A percentile compares a stretch with the other conserved stretches of the same genome.
Conservation (phyloP, 2,888 invertebrate genomes). For the Phyllotreta striolata region DNA sequence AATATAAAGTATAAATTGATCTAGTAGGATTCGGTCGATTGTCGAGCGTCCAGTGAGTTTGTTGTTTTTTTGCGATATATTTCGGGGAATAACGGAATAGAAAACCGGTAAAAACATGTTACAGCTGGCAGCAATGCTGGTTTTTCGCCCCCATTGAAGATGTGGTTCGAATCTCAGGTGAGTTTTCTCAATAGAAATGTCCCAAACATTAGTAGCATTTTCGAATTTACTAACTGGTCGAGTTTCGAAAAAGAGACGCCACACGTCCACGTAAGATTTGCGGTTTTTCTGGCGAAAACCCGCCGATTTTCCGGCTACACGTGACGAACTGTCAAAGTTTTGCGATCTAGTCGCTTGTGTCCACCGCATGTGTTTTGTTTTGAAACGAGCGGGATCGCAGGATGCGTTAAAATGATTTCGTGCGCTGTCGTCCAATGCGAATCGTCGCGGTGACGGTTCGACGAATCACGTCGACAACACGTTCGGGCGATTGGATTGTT, state of each 20-base stretch:
- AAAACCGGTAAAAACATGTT: slow-evolving; percentile 53
- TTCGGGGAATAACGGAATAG: too few relatives aligned
- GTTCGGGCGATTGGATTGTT: slow-evolving; percentile 56
- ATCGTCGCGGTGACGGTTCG: slow-evolving; percentile 33
- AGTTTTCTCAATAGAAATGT: slow-evolving; percentile 37
- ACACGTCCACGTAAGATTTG: slow-evolving; percentile 14
- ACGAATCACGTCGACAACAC: slow-evolving; percentile 40
- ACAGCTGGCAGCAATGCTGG: slow-evolving; percentile 60
- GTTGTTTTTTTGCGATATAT: slow-evolving; percentile 39
- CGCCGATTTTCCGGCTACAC: slow-evolving; percentile 52
- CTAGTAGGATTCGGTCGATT: too few relatives aligned
- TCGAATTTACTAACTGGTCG: slow-evolving; percentile 2
- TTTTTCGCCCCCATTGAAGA: slow-evolving; percentile 58
- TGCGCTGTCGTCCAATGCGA: slow-evolving; percentile 56
- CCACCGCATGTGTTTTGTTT: slow-evolving; percentile 63
- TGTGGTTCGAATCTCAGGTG: slow-evolving; percentile 63
- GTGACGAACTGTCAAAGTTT: slow-evolving; percentile 61
- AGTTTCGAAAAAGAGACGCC: background rate
- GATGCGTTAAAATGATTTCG: slow-evolving; percentile 63
- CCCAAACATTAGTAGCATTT: background rate
- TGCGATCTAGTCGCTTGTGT: slow-evolving; percentile 61
- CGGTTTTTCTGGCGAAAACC: slow-evolving; percentile 51
- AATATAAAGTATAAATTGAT: slow-evolving; percentile 8
- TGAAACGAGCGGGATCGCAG: slow-evolving; percentile 62
- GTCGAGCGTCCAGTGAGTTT: slow-evolving; percentile 8